phyloP scores from a whole-genome alignment of 2,888 invertebrate genomes.

The Oscheius onirici region DNA sequence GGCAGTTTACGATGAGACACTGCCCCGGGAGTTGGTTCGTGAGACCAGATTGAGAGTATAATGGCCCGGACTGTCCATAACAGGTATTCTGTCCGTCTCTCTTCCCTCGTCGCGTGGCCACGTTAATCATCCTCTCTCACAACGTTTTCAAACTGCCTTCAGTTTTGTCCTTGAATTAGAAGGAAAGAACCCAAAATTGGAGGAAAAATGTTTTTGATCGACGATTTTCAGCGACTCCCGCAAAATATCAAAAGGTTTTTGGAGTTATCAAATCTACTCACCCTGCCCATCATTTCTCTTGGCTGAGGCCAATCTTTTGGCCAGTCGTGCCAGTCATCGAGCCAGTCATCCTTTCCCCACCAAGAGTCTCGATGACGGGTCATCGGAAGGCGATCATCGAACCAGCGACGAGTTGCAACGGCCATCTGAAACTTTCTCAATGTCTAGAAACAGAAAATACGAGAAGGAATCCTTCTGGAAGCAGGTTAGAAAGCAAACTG shows the following conservation, averaged over 20 bases:
- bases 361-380: conserved; percentile 45
- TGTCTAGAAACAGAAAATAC: neutral
- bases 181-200: neutral
- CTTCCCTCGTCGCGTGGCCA: neutral
- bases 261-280: conserved; percentile 37
- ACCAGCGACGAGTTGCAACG: conserved; percentile 45
- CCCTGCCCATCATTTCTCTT: conserved; percentile 61
- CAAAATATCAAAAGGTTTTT: neutral
- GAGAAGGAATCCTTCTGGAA: neutral
- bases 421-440: conserved; percentile 36
- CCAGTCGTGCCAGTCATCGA: conserved; percentile 64
- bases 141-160: neutral
- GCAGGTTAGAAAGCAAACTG: neutral
- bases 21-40: neutral
- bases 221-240: no score
- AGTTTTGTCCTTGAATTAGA: conserved; percentile 3
- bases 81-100: conserved; percentile 15
- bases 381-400: conserved; percentile 38
- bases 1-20: neutral
- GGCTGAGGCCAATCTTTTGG: conserved; percentile 68
- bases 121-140: conserved; percentile 17
- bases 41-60: conserved; percentile 23
- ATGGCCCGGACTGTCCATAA: conserved; percentile 25
- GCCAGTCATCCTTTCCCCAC: conserved; percentile 54
- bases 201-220: no score